Evolutionary conservation across 2,888 invertebrate genomes (phyloP).

Genomic region (Crioceris asparagi): DNA sequence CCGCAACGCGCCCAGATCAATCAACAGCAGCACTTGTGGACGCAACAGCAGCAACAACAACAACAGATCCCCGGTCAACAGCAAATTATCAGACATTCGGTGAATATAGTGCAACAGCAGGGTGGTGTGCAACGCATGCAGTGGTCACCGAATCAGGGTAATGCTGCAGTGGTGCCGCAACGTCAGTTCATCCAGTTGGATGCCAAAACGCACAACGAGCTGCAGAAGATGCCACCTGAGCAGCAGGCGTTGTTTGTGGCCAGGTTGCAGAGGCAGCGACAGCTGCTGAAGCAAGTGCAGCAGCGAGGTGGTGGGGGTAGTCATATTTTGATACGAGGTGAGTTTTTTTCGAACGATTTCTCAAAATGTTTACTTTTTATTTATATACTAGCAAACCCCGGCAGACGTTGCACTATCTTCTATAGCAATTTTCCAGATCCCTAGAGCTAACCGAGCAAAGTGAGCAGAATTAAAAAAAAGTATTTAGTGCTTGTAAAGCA

Average conservation of each 20-base stretch:
- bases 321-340: conserved; percentile 34
- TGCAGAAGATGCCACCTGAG: conserved; percentile 70
- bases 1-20: conserved; percentile 25
- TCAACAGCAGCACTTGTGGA: conserved; percentile 24
- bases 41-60: conserved; percentile 27
- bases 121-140: conserved; percentile 26
- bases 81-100: conserved; percentile 40
- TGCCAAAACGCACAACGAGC: conserved; percentile 71
- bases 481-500: too few relatives aligned
- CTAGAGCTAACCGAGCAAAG: too few relatives aligned
- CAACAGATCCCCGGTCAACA: too few relatives aligned
- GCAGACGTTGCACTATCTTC: too few relatives aligned
- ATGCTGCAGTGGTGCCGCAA: conserved; percentile 37
- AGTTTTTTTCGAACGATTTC: too few relatives aligned
- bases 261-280: conserved; percentile 50
- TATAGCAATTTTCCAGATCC: too few relatives aligned
- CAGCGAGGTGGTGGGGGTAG: conserved; percentile 37
- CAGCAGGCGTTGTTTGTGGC: conserved; percentile 72
- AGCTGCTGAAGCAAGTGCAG: conserved; percentile 45
- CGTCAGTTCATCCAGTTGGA: conserved; percentile 71
- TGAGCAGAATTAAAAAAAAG: too few relatives aligned
- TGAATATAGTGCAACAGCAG: conserved; percentile 40
- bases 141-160: conserved; percentile 28
- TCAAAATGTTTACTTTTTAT: too few relatives aligned
- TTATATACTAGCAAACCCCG: too few relatives aligned